Base-by-base conservation (phyloP, 2,113 vertebrate species). In the Apeltes quadracus region DNA sequence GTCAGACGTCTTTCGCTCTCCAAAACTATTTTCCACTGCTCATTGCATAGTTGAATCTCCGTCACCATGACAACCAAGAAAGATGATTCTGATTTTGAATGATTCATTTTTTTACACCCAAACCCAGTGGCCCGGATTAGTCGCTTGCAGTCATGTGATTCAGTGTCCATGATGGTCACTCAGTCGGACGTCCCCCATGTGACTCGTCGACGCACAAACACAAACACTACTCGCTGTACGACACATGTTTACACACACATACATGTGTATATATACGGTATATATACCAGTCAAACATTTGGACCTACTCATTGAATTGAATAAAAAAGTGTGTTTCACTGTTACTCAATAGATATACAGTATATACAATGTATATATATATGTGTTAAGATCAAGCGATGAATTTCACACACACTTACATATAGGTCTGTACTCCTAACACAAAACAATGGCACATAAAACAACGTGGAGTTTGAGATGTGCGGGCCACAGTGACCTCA, bases 21-120 rank as follows among this genome's bases (percentile, higher is more conserved):
- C 54, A 39, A 84, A 88, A 81, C 74, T 51, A 83, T 81, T 90
- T 92, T 91, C 86, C 87, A 87, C 81, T 78, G 84, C 84, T 81
- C 85, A 84, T 85, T 90, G 80, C 87, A 92, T 93, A 90, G 93
- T 90, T 93, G 82, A 83, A 89, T 90, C 82, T 83, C 78, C 78
- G 79, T 90, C 84, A 89, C 88, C 88, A 90, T 92, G 89, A 81
- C 89, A 91, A 93, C 92, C 75, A 83, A 91, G 78, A 76, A 88
- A 82, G 72, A 76, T 69, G 53, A 68, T 70, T 46, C 72, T 63
- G 63, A 67, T 46, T 80, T 83, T 29, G 2, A 29, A 29, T 29
- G 2, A n/a, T n/a, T n/a, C n/a, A n/a, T 76, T 76, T 78, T 78
- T 85, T 70, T 9, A 23, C 7, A 76, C 61, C 57, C 64, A 82